These are phyloP conservation scores for Pandemis heparana DNA, from an alignment of 2,888 invertebrate genomes.

Conservation along the genomic window DNA sequence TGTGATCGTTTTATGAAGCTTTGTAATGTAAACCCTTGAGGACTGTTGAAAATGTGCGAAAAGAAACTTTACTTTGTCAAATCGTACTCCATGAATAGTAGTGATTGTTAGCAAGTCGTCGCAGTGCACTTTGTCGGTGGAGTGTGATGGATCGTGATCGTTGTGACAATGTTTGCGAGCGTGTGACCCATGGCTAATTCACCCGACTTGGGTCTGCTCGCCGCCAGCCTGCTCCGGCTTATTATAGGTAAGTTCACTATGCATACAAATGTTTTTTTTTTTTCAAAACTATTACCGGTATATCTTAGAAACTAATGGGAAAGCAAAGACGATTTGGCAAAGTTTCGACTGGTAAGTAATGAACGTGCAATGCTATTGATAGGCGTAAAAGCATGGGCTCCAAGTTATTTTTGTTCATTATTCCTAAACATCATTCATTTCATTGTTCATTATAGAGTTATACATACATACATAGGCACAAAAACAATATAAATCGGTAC, in stretches of 20 bases:
- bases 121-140: conserved; percentile 49
- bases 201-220: conserved; percentile 86
- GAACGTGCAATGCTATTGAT: not conserved
- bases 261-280: not conserved
- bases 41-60: not conserved
- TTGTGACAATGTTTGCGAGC: conserved; percentile 65
- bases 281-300: not conserved
- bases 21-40: not conserved
- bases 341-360: not conserved
- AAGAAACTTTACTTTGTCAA: conserved; percentile 12
- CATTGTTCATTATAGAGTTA: too few relatives aligned
- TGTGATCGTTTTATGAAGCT: not conserved
- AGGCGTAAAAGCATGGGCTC: not conserved
- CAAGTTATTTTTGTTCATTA: not conserved
- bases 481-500: too few relatives aligned
- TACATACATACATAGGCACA: too few relatives aligned
- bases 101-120: conserved; percentile 36
- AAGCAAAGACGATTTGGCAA: not conserved
- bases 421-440: too few relatives aligned
- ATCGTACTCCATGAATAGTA: conserved; percentile 37
- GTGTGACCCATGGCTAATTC: conserved; percentile 86
- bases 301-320: not conserved
- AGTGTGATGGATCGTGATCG: conserved; percentile 72
- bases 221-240: conserved; percentile 87
- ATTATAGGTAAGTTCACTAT: conserved; percentile 85